Percentiles rank a stretch among this genome's conserved stretches.
Evolutionary conservation across 1,140 invertebrate species (phyloP).

Genomic region (Drosophila mayri): DNA sequence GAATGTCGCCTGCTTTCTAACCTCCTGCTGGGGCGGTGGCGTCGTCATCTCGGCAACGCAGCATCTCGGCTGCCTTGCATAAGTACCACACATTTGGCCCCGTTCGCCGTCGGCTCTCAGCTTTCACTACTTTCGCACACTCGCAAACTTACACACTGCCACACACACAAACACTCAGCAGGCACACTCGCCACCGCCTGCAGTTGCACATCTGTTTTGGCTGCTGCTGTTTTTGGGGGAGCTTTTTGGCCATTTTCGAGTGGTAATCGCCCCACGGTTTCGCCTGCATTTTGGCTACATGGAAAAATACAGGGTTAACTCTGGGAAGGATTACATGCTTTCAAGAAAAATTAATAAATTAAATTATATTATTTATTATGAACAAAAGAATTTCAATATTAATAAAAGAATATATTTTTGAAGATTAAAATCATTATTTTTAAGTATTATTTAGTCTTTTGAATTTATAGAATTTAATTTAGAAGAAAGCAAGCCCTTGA

Average conservation of each 20-base stretch:
- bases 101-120: slow-evolving; percentile 52
- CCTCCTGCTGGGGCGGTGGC: slow-evolving; percentile 58
- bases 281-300: slow-evolving; percentile 8
- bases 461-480: too few species aligned
- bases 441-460: too few species aligned
- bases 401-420: too few species aligned
- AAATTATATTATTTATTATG: too few species aligned
- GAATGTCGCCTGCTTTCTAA: slow-evolving; percentile 47
- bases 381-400: too few species aligned
- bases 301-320: slow-evolving; percentile 13
- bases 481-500: too few species aligned
- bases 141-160: neutral
- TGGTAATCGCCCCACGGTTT: slow-evolving; percentile 29
- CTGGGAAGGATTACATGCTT: too few species aligned
- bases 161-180: slow-evolving; percentile 8
- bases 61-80: slow-evolving; percentile 48
- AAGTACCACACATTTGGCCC: slow-evolving; percentile 36
- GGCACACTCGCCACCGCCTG: neutral
- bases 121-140: slow-evolving; percentile 50
- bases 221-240: slow-evolving; percentile 8
- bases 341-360: too few species aligned
- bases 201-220: slow-evolving; percentile 33
- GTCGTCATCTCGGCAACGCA: slow-evolving; percentile 49
- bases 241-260: slow-evolving; percentile 25
- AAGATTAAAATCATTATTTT: neutral